These are phyloP conservation scores for Tachyglossus aculeatus DNA, from an alignment of 2,797 vertebrate species.

Conservation along the genomic window DNA sequence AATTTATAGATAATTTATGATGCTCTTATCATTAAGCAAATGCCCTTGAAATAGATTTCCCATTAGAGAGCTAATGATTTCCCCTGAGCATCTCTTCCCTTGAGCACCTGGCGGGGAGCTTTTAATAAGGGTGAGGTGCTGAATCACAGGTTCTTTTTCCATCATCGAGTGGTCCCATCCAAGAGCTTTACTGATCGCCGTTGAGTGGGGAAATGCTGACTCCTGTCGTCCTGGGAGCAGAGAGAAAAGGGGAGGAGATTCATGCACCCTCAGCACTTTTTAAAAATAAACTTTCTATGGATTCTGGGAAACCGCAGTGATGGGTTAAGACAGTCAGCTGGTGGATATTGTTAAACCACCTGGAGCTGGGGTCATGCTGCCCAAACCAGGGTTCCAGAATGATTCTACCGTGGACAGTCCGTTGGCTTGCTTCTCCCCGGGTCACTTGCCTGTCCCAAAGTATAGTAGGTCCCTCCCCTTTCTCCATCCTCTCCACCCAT, in stretches of 20 bases:
- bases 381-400: too few relatives aligned
- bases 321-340: background rate
- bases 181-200: conserved; percentile 59
- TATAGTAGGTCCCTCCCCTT: too few relatives aligned
- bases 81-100: conserved; percentile 50
- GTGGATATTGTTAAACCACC: conserved; percentile 17
- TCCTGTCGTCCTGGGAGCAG: background rate
- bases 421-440: too few relatives aligned
- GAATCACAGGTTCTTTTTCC: conserved; percentile 34
- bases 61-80: conserved; percentile 74
- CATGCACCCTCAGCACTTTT: conserved; percentile 14
- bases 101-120: conserved; percentile 1
- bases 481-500: too few relatives aligned
- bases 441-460: too few relatives aligned
- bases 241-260: background rate
- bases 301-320: background rate
- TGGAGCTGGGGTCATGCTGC: background rate
- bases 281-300: conserved; percentile 15
- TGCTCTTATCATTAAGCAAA: conserved; percentile 74
- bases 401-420: too few relatives aligned
- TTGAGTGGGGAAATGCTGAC: conserved; percentile 56
- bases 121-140: conserved; percentile 51
- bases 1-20: conserved; percentile 68
- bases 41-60: conserved; percentile 77
- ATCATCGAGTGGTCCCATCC: conserved; percentile 64